Conservation (phyloP, 2,888 invertebrate species). For the Lasiommata megera region DNA sequence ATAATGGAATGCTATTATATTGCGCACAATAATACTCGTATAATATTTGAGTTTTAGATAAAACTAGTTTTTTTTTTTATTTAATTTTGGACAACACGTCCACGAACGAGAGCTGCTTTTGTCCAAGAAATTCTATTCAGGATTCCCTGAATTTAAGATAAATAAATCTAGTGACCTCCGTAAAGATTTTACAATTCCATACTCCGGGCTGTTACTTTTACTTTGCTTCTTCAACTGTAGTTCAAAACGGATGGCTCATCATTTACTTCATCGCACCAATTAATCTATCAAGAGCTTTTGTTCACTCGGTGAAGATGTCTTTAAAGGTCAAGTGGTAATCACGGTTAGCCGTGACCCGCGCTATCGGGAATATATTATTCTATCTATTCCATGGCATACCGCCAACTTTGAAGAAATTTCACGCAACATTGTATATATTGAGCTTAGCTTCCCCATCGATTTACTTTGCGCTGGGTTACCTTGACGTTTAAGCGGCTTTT, state of each 20-base stretch:
- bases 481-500: neutral
- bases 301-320: neutral
- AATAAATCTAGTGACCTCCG: too few relatives aligned
- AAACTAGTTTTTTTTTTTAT: too few relatives aligned
- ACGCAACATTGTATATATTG: slow-evolving; percentile 4
- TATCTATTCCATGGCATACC: slow-evolving; percentile 6
- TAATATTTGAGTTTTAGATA: too few relatives aligned
- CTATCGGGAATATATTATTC: slow-evolving; percentile 1
- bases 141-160: too few relatives aligned
- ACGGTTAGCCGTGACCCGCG: slow-evolving; percentile 12
- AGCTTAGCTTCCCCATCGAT: neutral
- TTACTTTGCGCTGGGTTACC: neutral
- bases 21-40: too few relatives aligned
- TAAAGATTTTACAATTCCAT: too few relatives aligned
- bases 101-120: too few relatives aligned
- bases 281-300: neutral
- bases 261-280: neutral
- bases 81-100: too few relatives aligned
- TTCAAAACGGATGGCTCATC: neutral
- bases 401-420: slow-evolving; percentile 14
- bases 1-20: neutral
- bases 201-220: too few relatives aligned
- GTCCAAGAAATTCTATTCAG: too few relatives aligned
- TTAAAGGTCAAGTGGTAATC: slow-evolving; percentile 12
- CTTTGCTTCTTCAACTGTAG: too few relatives aligned